These are phyloP conservation scores for Rosalia funebris DNA, from an alignment of 2,888 invertebrate species.

Conservation along the genomic window DNA sequence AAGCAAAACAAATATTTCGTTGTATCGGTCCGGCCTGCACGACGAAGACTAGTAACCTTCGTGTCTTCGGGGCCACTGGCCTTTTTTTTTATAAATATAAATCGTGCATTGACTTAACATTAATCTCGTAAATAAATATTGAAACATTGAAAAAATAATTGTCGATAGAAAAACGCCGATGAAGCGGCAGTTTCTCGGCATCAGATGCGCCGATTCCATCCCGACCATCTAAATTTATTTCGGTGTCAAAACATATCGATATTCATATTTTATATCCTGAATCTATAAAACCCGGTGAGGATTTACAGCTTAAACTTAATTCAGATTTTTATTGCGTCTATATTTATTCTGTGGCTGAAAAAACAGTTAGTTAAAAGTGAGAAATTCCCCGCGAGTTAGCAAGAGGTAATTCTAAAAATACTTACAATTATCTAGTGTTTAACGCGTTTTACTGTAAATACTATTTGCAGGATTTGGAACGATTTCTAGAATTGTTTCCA, in stretches of 20 bases:
- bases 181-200: neutral
- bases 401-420: neutral
- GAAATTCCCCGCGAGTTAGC: neutral
- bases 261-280: neutral
- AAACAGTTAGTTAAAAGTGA: slow-evolving; percentile 1
- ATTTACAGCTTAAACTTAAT: neutral
- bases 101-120: slow-evolving; percentile 2
- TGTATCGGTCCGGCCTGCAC: neutral
- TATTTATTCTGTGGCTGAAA: neutral
- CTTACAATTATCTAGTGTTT: slow-evolving; percentile 1
- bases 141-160: slow-evolving; percentile 1
- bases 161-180: neutral
- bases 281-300: neutral
- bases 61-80: neutral
- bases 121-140: slow-evolving; percentile 2
- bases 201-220: neutral
- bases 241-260: neutral
- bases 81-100: neutral
- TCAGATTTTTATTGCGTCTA: slow-evolving; percentile 2
- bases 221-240: neutral
- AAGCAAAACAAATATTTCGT: neutral
- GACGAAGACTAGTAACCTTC: neutral
- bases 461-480: neutral
- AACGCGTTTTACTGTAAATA: neutral
- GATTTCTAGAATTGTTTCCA: neutral